phyloP scores from a whole-genome alignment of 2,888 invertebrate genomes.

The Tholera decimalis region DNA sequence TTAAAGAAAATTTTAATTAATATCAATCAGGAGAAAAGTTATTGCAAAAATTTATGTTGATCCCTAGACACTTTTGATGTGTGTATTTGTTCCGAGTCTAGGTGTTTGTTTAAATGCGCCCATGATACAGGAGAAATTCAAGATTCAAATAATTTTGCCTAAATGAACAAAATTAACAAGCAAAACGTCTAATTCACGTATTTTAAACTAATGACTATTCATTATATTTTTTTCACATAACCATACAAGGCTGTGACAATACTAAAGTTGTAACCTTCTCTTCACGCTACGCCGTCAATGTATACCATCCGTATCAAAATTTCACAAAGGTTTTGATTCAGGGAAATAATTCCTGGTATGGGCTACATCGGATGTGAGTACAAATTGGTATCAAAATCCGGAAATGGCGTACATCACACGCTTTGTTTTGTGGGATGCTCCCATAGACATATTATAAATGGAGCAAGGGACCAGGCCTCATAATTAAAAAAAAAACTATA shows the following conservation, averaged over 20 bases:
- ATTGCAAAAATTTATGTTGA: too few relatives aligned
- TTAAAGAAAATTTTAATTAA: too few relatives aligned
- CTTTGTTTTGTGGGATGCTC: conserved; percentile 57
- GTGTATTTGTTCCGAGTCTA: too few relatives aligned
- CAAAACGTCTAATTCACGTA: not conserved
- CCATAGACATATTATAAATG: too few relatives aligned
- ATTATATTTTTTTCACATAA: too few relatives aligned
- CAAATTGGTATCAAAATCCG: conserved; percentile 66
- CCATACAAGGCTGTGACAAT: conserved; percentile 1
- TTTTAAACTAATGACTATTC: not conserved
- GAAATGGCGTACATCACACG: conserved; percentile 49
- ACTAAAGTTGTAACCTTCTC: not conserved
- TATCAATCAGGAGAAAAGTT: too few relatives aligned
- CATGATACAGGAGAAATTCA: too few relatives aligned
- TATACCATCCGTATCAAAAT: not conserved
- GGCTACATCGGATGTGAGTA: conserved; percentile 59
- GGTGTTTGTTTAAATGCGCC: too few relatives aligned
- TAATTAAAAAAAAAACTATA: too few relatives aligned
- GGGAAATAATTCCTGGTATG: conserved; percentile 8
- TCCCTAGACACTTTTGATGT: too few relatives aligned
- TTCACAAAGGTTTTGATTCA: not conserved
- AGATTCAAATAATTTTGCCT: not conserved
- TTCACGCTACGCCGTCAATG: not conserved
- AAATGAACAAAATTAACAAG: not conserved
- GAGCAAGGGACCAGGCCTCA: too few relatives aligned